Conservation (phyloP, 2,797 vertebrate genomes). For the Gambelia wislizenii region DNA sequence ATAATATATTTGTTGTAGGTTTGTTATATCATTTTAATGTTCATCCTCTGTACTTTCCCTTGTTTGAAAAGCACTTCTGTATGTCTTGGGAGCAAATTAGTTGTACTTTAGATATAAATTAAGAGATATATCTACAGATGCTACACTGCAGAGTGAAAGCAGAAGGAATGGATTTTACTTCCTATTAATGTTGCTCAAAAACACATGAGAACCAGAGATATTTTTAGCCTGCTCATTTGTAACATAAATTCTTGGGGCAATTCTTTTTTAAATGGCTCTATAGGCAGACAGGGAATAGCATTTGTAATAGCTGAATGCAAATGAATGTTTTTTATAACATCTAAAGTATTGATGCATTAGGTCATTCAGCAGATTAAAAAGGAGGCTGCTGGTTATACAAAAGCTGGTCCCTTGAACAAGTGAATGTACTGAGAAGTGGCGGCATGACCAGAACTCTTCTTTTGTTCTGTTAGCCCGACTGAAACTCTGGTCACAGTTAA, state of each 20-base stretch:
- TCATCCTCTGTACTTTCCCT: constrained; percentile 32
- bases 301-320: constrained; percentile 54
- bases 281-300: background rate
- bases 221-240: constrained; percentile 24
- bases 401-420: constrained; percentile 52
- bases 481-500: constrained; percentile 81
- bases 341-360: constrained; percentile 60
- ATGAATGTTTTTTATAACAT: constrained; percentile 51
- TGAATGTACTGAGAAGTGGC: constrained; percentile 48
- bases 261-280: background rate
- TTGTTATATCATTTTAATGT: constrained; percentile 36
- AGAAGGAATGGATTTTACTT: constrained; percentile 25
- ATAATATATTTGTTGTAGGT: background rate
- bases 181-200: constrained; percentile 13
- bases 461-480: constrained; percentile 72
- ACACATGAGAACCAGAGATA: background rate
- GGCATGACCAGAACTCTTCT: constrained; percentile 53
- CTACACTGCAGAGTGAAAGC: background rate
- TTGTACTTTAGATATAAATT: constrained; percentile 27
- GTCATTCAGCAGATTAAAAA: constrained; percentile 67
- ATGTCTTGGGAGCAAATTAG: constrained; percentile 52
- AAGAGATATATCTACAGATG: constrained; percentile 41
- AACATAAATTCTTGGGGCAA: constrained; percentile 32
- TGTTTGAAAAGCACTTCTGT: constrained; percentile 40
- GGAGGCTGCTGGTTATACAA: constrained; percentile 69